phyloP scores from a whole-genome alignment of 2,797 vertebrate genomes.

The Coregonus sp. region DNA sequence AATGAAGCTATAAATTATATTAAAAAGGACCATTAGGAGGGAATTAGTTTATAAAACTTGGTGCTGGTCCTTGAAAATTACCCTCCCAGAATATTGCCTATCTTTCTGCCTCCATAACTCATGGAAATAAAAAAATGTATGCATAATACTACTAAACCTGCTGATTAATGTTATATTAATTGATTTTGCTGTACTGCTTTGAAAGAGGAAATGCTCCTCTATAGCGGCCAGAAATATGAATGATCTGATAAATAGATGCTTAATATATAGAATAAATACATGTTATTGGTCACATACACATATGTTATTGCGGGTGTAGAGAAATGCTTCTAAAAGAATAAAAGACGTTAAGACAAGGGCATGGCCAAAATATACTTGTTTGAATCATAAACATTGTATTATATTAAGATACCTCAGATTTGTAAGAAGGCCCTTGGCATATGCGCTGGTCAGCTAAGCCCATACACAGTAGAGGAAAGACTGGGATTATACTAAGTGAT shows the following conservation, averaged over 20 bases:
- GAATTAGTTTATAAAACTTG: conserved; percentile 99
- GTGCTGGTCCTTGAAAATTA: conserved; percentile 88
- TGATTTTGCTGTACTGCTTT: conserved; percentile 76
- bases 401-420: neutral
- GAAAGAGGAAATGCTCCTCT: neutral
- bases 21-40: conserved; percentile 94
- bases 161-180: conserved; percentile 89
- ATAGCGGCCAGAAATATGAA: neutral
- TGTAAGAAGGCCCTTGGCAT: neutral
- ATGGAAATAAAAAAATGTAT: conserved; percentile 77
- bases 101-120: conserved; percentile 84
- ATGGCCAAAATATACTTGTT: neutral
- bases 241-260: too few relatives aligned
- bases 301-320: too few relatives aligned
- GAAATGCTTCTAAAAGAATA: neutral
- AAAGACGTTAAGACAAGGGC: neutral
- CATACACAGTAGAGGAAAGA: too few relatives aligned
- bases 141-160: conserved; percentile 77
- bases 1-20: conserved; percentile 95
- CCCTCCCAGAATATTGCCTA: conserved; percentile 83
- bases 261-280: too few relatives aligned
- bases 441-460: too few relatives aligned
- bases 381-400: neutral
- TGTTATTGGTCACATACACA: too few relatives aligned
- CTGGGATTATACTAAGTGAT: neutral